phyloP scores from a whole-genome alignment of 2,888 invertebrate species.

The Ceraclea dissimilis region DNA sequence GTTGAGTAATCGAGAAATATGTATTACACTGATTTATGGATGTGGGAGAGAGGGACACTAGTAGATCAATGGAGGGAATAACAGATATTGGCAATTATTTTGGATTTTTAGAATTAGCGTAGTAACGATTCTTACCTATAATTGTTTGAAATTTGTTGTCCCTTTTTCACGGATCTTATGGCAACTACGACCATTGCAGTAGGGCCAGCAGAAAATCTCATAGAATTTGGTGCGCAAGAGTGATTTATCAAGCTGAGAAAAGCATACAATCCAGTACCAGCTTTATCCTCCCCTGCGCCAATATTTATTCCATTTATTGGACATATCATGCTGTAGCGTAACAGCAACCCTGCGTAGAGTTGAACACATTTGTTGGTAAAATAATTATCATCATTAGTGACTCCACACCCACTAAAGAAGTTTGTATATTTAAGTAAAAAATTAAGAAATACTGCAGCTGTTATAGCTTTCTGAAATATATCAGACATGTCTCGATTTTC shows the following conservation, averaged over 20 bases:
- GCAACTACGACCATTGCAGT: conserved; percentile 45
- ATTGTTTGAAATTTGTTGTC: conserved; percentile 69
- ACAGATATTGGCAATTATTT: no score
- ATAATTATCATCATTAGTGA: conserved; percentile 29
- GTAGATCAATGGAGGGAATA: no score
- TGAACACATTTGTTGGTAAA: conserved; percentile 11
- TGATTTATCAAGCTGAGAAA: conserved; percentile 79
- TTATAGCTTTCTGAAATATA: conserved; percentile 61
- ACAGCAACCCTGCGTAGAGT: conserved; percentile 50
- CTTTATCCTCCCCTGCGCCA: conserved; percentile 39
- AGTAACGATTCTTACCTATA: conserved; percentile 65
- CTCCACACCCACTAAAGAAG: conserved; percentile 42
- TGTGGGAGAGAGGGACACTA: neutral
- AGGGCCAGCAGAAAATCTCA: conserved; percentile 49
- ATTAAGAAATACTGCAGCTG: conserved; percentile 55
- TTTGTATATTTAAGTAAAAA: conserved; percentile 51
- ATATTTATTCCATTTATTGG: conserved; percentile 83
- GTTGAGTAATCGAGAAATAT: no score
- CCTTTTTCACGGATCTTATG: conserved; percentile 60
- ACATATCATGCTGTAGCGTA: conserved; percentile 71
- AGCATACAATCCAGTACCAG: conserved; percentile 67
- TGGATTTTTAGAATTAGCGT: no score
- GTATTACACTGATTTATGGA: neutral
- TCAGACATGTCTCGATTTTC: conserved; percentile 57
- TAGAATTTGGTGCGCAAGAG: conserved; percentile 78